phyloP scores from a whole-genome alignment of 2,888 invertebrate genomes.

The Conchocele bisecta region DNA sequence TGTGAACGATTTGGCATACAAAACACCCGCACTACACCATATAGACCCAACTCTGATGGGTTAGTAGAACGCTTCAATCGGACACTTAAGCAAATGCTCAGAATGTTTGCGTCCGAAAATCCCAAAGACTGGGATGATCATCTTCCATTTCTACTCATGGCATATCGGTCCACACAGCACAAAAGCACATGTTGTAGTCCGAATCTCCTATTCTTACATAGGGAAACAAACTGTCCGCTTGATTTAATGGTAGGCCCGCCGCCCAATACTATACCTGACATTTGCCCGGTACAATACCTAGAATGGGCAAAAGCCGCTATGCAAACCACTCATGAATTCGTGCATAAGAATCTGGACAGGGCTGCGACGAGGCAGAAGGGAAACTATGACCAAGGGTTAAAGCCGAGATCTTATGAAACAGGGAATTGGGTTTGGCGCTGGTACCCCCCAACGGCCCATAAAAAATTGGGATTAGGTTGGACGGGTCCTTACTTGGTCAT shows the following conservation, averaged over 20 bases:
- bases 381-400: conserved; percentile 10
- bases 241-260: conserved; percentile 48
- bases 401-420: not conserved
- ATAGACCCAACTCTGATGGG: conserved; percentile 52
- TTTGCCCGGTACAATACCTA: conserved; percentile 24
- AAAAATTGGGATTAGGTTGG: conserved; percentile 40
- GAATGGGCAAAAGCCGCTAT: conserved; percentile 30
- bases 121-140: conserved; percentile 56
- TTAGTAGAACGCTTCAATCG: conserved; percentile 55
- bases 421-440: conserved; percentile 21
- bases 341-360: not conserved
- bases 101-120: conserved; percentile 33
- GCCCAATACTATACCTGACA: not conserved
- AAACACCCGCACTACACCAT: conserved; percentile 56
- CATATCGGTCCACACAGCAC: conserved; percentile 44
- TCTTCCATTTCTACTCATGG: conserved; percentile 45
- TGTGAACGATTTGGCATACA: conserved; percentile 49
- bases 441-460: conserved; percentile 27
- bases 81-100: conserved; percentile 44
- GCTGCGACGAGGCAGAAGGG: conserved; percentile 9
- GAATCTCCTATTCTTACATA: conserved; percentile 45
- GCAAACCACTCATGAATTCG: conserved; percentile 7
- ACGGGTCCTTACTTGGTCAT: conserved; percentile 39
- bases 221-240: conserved; percentile 46
- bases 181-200: conserved; percentile 46